Percentiles rank a stretch among this genome's conserved stretches.
These are phyloP conservation scores for Zapus hudsonius DNA, from an alignment of 2,113 vertebrate genomes.

Conservation along the genomic window DNA sequence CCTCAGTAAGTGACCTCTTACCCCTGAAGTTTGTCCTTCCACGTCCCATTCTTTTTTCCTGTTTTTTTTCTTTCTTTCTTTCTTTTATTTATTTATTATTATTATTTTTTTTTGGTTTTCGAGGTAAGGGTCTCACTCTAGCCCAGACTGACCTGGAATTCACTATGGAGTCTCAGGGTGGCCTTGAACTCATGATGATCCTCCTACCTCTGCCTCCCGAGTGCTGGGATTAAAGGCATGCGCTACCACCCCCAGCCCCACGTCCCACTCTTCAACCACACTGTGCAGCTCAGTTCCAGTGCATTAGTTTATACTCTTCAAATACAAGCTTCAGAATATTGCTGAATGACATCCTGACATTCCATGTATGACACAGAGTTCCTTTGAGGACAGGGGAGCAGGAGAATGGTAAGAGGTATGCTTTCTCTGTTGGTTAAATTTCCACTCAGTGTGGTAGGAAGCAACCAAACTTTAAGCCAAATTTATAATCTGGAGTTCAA, in stretches of 20 bases:
- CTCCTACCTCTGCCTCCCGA: no score
- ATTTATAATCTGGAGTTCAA: background rate
- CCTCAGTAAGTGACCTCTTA: background rate
- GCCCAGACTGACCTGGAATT: no score
- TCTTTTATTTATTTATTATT: no score
- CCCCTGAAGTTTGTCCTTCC: background rate
- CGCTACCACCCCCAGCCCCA: no score
- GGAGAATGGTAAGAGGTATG: background rate
- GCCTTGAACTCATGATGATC: no score
- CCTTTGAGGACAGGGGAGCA: background rate
- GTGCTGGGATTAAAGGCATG: no score
- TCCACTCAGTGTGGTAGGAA: background rate
- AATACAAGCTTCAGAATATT: background rate
- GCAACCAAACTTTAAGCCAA: background rate
- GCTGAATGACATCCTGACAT: background rate
- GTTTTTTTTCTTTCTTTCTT: no score
- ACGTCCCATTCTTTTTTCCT: background rate
- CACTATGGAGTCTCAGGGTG: no score
- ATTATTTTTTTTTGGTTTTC: no score
- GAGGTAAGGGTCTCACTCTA: no score
- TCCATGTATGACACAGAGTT: background rate
- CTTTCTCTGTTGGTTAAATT: background rate
- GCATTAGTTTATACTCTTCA: slow-evolving; percentile 11
- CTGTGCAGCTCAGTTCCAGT: background rate
- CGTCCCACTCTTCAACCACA: background rate